Conservation (phyloP, 2,113 vertebrate species). For the Hypanus sabinus region DNA sequence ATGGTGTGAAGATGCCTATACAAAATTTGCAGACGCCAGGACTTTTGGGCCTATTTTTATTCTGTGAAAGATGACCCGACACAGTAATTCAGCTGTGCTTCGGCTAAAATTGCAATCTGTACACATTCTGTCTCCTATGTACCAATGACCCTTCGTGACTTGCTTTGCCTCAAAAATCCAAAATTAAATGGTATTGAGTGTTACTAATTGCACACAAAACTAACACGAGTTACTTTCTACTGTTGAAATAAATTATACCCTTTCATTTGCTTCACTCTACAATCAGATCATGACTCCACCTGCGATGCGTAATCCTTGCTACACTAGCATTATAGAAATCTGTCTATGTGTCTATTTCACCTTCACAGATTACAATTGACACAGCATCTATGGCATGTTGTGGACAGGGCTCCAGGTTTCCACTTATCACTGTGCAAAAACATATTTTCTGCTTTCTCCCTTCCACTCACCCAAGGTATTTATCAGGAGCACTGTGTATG, state of each 20-base stretch:
- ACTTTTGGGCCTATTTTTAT: slow-evolving; percentile 8
- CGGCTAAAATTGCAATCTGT: slow-evolving; percentile 4
- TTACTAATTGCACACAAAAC: not conserved
- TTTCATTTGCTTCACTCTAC: not conserved
- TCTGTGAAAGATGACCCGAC: not conserved
- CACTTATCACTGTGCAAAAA: not conserved
- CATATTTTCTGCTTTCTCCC: not conserved
- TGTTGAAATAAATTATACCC: not conserved
- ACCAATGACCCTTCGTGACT: not conserved
- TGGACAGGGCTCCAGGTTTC: not conserved
- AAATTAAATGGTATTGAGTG: not conserved
- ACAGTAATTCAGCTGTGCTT: not conserved
- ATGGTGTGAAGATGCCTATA: not conserved
- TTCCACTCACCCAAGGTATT: no score
- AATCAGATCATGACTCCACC: not conserved
- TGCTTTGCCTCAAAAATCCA: not conserved
- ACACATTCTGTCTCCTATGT: not conserved
- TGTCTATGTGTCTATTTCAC: not conserved
- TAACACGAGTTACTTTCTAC: not conserved
- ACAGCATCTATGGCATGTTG: not conserved
- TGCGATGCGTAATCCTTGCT: not conserved
- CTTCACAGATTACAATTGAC: not conserved
- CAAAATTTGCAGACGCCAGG: not conserved
- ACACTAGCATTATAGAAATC: not conserved
- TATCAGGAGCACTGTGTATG: no score